Evolutionary conservation across 2,888 invertebrate species (phyloP), one percentile per base, ranked within the genome.

Genomic region (Drosophila rubida): DNA sequence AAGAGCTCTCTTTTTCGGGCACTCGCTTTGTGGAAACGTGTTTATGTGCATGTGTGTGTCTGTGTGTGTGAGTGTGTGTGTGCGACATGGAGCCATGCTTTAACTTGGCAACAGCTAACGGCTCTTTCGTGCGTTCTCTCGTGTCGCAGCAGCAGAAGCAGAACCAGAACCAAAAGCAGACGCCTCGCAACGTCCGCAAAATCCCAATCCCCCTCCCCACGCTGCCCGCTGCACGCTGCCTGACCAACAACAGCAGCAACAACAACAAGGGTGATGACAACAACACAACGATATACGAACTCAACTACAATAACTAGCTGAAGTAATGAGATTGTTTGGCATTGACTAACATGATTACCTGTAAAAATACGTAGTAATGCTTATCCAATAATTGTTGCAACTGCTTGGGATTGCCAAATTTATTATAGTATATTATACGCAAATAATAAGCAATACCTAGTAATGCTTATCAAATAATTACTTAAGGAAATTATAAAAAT

Each of bases 241-340:
- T 35, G 35, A 49, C 49, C 35, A 48, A 19, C 48, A 35, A 25
- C 14, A 45, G 14, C 46, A 37, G 3, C 46, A 39, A 25, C 39
- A 11, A 11, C 19, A 37, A 37, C 16, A 35, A 32, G 5, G 6
- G 6, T 6, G 6, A 23, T 6, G 6, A 23, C 25, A 25, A 25
- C 25, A 25, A 0, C 4, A 7, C 19, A 45, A 42, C 41, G 37
- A 23, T 22, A 51, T 13, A 57, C 67, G 67, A 70, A 48, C 62
- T 65, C 68, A 49, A 72, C 73, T 74, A 82, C 72, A 68, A 69
- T 66, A 83, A 63, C 72, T 67, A 65, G 51, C 59, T 27, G 8
- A 3, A 11, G 6, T 11, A 5, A 19, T 14, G 3, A 0, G 5
- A 14, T 5, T 9, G 7, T 1, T 2, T 7, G 2, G 19, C 41